These are phyloP conservation scores for Liparis tanakae DNA, from an alignment of 2,797 vertebrate genomes.

Conservation along the genomic window DNA sequence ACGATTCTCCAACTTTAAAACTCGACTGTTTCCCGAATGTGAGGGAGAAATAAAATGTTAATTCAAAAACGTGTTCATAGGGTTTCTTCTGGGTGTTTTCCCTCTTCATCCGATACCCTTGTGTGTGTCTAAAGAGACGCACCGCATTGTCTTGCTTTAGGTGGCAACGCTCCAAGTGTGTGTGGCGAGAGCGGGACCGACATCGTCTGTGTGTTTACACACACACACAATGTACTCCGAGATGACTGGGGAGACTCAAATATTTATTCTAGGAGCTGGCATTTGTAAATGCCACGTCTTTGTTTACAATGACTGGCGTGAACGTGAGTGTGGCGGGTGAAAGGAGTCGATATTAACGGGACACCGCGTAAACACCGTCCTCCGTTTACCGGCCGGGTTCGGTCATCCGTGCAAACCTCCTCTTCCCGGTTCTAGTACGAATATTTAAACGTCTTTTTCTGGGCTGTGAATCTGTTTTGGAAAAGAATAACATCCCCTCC, in stretches of 20 bases:
- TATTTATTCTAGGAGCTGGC: constrained; percentile 51
- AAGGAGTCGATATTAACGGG: constrained; percentile 33
- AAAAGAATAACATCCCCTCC: constrained; percentile 44
- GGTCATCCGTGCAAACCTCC: constrained; percentile 27
- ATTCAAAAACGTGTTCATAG: constrained; percentile 35
- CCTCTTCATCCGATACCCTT: constrained; percentile 16
- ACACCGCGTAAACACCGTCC: constrained; percentile 35
- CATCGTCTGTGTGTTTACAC: constrained; percentile 48
- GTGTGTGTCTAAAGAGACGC: constrained; percentile 16
- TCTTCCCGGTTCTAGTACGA: constrained; percentile 14
- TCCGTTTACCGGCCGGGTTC: constrained; percentile 42
- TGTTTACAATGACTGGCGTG: constrained; percentile 41
- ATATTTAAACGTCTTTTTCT: constrained; percentile 9
- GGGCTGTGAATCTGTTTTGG: constrained; percentile 19
- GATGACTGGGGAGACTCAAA: constrained; percentile 40
- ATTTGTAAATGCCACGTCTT: constrained; percentile 38
- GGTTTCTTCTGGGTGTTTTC: constrained; percentile 21
- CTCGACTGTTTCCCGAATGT: constrained; percentile 64
- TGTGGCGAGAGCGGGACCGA: constrained; percentile 36
- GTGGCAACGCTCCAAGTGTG: constrained; percentile 47
- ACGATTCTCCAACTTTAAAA: constrained; percentile 50
- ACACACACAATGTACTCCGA: constrained; percentile 37
- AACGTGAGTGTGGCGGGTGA: constrained; percentile 27
- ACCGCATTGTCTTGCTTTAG: constrained; percentile 30
- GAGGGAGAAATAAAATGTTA: constrained; percentile 38